Base-by-base conservation (phyloP, 2,888 invertebrate genomes). In the Caenorhabditis sinica region DNA sequence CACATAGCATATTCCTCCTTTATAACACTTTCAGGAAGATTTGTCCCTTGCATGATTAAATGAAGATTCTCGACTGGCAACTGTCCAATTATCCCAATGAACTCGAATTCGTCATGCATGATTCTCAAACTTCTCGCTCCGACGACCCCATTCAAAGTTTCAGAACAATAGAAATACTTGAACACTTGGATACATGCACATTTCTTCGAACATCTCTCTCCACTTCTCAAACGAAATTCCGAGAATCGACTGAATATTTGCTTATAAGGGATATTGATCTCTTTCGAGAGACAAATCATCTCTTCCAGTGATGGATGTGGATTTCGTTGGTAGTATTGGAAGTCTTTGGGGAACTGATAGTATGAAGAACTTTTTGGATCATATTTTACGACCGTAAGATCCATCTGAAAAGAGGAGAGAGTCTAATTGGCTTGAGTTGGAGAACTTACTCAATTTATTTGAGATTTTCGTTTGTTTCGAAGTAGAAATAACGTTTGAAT, bases 21-120 rank as follows among this genome's bases (percentile, higher is more conserved):
- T 15, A 60, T 33, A 4, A 30, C 30, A n/a, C 4, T 60, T n/a
- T 60, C 58, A 17, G 58, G n/a, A 51, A 51, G 51, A 51, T 23
- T n/a, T 6, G 51, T 51, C 11, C 51, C 20, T 20, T 60, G 58
- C 58, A 60, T 60, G 1, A 60, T 30, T 33, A 60, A 60, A 60
- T 60, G 58, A 17, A 60, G n/a, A 30, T 28, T 60, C n/a, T 60
- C 58, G 13, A 60, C n/a, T 60, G 58, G 58, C n/a, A 60, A n/a
- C 4, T 60, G 4, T 15, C 17, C n/a, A 4, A 30, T 33, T 60
- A 30, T 60, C 8, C 58, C 58, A 60, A 60, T 30, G n/a, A 60
- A 60, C 17, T 60, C 58, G n/a, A 60, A 60, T n/a, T 60, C 58
- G 1, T 60, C 58, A n/a, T 60, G 30, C 58, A 60, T 60, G 17